phyloP scores from a whole-genome alignment of 2,888 invertebrate species.

The Caenorhabditis plicata region DNA sequence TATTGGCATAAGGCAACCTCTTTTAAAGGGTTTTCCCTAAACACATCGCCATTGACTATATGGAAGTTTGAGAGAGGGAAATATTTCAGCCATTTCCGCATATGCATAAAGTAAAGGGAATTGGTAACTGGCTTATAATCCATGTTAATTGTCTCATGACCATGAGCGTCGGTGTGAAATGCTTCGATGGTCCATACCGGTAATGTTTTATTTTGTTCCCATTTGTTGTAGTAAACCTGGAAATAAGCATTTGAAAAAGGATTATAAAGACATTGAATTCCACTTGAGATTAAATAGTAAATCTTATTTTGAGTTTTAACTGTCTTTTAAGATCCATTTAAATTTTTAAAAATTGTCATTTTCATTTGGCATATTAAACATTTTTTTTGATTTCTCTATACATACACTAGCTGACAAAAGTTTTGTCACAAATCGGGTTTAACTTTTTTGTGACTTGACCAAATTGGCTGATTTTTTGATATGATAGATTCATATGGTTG shows the following conservation, averaged over 20 bases:
- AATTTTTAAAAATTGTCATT: too few relatives aligned
- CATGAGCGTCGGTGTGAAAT: conserved; percentile 45
- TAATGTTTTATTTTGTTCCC: conserved; percentile 60
- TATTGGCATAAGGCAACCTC: conserved; percentile 68
- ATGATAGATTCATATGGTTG: too few relatives aligned
- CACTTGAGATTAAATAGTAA: too few relatives aligned
- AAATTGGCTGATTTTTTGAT: too few relatives aligned
- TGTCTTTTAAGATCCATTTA: too few relatives aligned
- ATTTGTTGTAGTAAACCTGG: conserved; percentile 59
- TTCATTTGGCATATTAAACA: too few relatives aligned
- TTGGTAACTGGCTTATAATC: conserved; percentile 69
- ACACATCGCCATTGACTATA: conserved; percentile 88
- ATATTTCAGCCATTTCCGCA: conserved; percentile 86
- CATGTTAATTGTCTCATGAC: conserved; percentile 66
- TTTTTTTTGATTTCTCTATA: too few relatives aligned
- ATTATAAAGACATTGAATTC: too few relatives aligned
- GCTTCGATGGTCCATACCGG: conserved; percentile 67
- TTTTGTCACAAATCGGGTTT: too few relatives aligned
- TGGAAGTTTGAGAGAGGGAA: conserved; percentile 84
- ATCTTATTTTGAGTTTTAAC: too few relatives aligned
- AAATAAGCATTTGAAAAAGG: conserved; percentile 2
- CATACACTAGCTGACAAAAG: too few relatives aligned
- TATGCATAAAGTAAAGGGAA: conserved; percentile 86
- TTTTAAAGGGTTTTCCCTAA: conserved; percentile 85
- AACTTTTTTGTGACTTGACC: too few relatives aligned